Evolutionary conservation across 1,140 invertebrate genomes (phyloP).

Genomic region (Carcinoscorpius rotundicauda): DNA sequence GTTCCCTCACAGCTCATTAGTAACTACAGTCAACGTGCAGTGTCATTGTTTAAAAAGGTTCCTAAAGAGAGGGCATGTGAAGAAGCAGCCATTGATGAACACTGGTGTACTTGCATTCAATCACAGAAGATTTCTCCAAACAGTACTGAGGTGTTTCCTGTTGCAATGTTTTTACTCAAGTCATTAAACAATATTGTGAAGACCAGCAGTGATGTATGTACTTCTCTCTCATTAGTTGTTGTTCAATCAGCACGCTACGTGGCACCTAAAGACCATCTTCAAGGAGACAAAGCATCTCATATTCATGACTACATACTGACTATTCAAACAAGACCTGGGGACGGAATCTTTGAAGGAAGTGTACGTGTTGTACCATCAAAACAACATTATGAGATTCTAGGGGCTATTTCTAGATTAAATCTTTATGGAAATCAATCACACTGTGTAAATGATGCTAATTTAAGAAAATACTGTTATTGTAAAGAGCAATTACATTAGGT

Average conservation of each 20-base stretch:
- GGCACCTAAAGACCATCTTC: slow-evolving; percentile 26
- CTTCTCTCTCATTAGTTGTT: slow-evolving; percentile 1
- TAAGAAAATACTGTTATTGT: slow-evolving; percentile 48
- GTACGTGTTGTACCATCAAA: slow-evolving; percentile 33
- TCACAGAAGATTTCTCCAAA: slow-evolving; percentile 4
- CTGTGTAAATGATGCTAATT: slow-evolving; percentile 55
- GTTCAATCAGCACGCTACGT: slow-evolving; percentile 35
- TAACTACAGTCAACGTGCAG: slow-evolving; percentile 24
- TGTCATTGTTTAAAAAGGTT: slow-evolving; percentile 60
- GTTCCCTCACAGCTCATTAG: slow-evolving; percentile 1
- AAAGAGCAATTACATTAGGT: not conserved
- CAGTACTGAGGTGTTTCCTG: slow-evolving; percentile 2
- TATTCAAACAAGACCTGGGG: slow-evolving; percentile 50
- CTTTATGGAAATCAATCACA: slow-evolving; percentile 62
- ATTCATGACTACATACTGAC: slow-evolving; percentile 47
- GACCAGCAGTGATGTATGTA: slow-evolving; percentile 3
- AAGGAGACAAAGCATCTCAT: slow-evolving; percentile 1
- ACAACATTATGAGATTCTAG: slow-evolving; percentile 33
- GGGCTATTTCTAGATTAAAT: slow-evolving; percentile 57
- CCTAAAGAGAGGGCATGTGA: slow-evolving; percentile 37
- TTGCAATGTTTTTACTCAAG: slow-evolving; percentile 5
- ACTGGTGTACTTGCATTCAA: slow-evolving; percentile 35
- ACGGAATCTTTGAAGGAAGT: slow-evolving; percentile 59
- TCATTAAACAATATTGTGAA: slow-evolving; percentile 10
- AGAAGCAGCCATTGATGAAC: slow-evolving; percentile 30